Percentiles rank a stretch among this genome's conserved stretches.
Evolutionary conservation across 1,140 invertebrate species (phyloP).

Genomic region (Rhopalosiphum maidis): DNA sequence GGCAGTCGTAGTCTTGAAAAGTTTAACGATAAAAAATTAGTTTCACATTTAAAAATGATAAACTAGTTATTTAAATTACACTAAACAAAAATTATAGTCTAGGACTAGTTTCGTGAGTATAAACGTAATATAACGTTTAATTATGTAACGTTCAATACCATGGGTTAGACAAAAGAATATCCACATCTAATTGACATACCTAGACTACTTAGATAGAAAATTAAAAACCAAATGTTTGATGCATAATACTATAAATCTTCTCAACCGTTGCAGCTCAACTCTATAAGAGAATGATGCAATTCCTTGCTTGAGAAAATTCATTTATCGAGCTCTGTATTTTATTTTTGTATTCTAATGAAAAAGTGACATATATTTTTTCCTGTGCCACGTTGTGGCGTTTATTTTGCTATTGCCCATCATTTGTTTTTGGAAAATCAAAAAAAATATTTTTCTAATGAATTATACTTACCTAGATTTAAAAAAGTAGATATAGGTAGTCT

Average conservation of each 20-base stretch:
- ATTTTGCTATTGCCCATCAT: background rate
- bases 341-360: background rate
- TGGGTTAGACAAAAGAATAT: background rate
- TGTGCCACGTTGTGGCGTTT: background rate
- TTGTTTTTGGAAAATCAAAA: background rate
- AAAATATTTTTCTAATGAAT: background rate
- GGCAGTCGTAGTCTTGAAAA: background rate
- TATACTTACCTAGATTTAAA: background rate
- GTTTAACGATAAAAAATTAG: background rate
- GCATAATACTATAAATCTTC: background rate
- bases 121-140: no score
- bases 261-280: constrained; percentile 43
- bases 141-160: background rate
- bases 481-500: background rate
- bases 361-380: background rate
- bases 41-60: background rate
- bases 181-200: background rate
- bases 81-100: background rate
- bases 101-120: background rate
- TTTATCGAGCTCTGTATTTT: background rate
- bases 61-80: background rate
- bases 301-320: constrained; percentile 7
- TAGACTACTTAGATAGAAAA: constrained; percentile 13
- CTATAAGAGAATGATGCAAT: constrained; percentile 21
- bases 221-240: constrained; percentile 17